Evolutionary conservation across 2,888 invertebrate species (phyloP).

Genomic region (Keiferia lycopersicella): DNA sequence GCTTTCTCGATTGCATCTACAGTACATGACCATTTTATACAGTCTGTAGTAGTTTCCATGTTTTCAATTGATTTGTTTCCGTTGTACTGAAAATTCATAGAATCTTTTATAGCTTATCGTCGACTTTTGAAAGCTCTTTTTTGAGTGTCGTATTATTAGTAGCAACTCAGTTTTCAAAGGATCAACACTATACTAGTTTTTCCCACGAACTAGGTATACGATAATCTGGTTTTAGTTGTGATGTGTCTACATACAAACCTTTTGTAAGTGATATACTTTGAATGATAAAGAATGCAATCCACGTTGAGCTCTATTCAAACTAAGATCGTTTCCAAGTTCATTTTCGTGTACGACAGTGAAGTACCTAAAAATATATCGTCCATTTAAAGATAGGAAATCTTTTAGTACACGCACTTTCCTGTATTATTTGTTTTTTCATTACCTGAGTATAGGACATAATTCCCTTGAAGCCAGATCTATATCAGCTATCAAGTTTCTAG

Average conservation of each 20-base stretch:
- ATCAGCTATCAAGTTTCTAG: background rate
- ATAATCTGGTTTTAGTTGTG: too few relatives aligned
- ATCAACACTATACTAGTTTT: too few relatives aligned
- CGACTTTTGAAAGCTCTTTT: too few relatives aligned
- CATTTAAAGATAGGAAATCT: background rate
- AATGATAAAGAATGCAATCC: background rate
- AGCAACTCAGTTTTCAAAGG: too few relatives aligned
- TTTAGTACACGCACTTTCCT: background rate
- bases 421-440: background rate
- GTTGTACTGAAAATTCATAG: background rate
- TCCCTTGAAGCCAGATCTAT: conserved; percentile 5
- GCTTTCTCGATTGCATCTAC: conserved; percentile 9
- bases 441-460: conserved; percentile 18
- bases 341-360: conserved; percentile 8
- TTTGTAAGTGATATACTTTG: background rate
- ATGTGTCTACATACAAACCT: background rate
- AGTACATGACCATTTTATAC: conserved; percentile 5
- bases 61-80: background rate
- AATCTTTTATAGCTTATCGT: background rate
- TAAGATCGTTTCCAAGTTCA: background rate
- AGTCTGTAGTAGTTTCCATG: background rate
- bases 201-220: too few relatives aligned
- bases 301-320: background rate
- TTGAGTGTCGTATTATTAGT: too few relatives aligned
- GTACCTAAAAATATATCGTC: background rate